Conservation (phyloP, 2,888 invertebrate species). For the Mythimna impura region DNA sequence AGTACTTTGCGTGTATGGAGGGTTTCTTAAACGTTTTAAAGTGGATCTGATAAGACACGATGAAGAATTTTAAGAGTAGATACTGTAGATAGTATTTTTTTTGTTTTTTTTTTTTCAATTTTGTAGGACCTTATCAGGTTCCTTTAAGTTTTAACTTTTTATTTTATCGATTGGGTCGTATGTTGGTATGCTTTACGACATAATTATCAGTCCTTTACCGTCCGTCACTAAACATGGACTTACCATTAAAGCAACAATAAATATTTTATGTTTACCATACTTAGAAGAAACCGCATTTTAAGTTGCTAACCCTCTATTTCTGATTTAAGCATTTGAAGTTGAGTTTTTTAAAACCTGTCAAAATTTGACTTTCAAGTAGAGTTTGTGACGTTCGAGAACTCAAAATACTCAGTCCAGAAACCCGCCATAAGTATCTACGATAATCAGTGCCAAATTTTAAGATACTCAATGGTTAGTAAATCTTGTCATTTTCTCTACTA, state of each 20-base stretch:
- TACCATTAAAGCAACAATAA: conserved; percentile 5
- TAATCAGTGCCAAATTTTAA: neutral
- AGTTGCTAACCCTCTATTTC: too few species aligned
- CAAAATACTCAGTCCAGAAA: too few species aligned
- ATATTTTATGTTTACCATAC: conserved; percentile 11
- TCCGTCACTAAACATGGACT: neutral
- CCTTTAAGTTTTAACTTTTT: neutral
- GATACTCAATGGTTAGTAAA: neutral
- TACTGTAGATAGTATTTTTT: neutral
- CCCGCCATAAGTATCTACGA: too few species aligned
- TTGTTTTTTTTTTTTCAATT: too few species aligned
- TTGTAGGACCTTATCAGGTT: neutral
- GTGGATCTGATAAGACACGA: conserved; percentile 25
- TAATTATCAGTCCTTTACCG: conserved; percentile 14
- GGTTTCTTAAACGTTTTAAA: conserved; percentile 12
- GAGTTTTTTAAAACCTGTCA: too few species aligned
- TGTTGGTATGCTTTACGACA: conserved; percentile 30
- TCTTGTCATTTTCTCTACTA: neutral
- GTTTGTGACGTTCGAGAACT: too few species aligned
- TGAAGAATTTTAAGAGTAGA: conserved; percentile 3
- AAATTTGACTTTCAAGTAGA: too few species aligned
- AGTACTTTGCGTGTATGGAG: neutral
- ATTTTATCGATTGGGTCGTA: conserved; percentile 10
- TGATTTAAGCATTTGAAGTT: too few species aligned
- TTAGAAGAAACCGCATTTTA: too few species aligned